Percentiles rank a stretch among this genome's conserved stretches.
These are phyloP conservation scores for zebrafish (Danio rerio) DNA, from an alignment of 2,113 vertebrate genomes.

Conservation along the genomic window GRCz12tu NC_133178.1:29988001-29988500, in stretches of 20 bases:
- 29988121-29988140: background rate
- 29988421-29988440: slow-evolving; percentile 33
- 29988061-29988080: background rate
- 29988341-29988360: slow-evolving; percentile 13
- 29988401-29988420: slow-evolving; percentile 20
- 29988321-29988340: slow-evolving; percentile 28
- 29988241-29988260: slow-evolving; percentile 45
- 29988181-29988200: slow-evolving; percentile 2
- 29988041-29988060: background rate
- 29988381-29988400: slow-evolving; percentile 3
- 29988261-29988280: slow-evolving; percentile 26
- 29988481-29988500: slow-evolving; percentile 39
- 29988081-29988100: background rate
- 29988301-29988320: background rate
- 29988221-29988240: background rate
- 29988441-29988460: slow-evolving; percentile 35
- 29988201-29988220: slow-evolving; percentile 3
- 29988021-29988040: background rate
- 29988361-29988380: slow-evolving; percentile 14
- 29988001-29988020: background rate
- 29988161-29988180: slow-evolving; percentile 14
- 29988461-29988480: slow-evolving; percentile 59
- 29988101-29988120: background rate
- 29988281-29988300: background rate
- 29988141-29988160: slow-evolving; percentile 7